Evolutionary conservation across 92 coral and sea anemone genomes (phyloP), one percentile per base, ranked within the genome.

Genomic region (Porites rus): DNA sequence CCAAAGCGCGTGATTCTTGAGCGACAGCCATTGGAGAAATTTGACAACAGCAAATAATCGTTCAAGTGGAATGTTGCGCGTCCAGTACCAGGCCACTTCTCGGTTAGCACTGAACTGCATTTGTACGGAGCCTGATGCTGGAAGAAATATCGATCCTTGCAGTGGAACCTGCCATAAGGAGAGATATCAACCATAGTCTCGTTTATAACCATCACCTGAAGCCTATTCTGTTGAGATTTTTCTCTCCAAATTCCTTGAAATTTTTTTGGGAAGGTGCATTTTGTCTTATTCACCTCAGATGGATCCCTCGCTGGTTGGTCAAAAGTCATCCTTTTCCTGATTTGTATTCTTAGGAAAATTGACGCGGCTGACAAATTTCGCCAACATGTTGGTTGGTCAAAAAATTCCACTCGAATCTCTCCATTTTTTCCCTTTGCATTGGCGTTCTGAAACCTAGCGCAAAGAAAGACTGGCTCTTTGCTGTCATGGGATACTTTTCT

Each of bases 1-100:
- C 98, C 98, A 56, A 94, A 74, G 60, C 98, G 93, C 12, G 94
- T 87, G 5, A 94, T 73, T 65, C 98, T 84, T 43, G 85, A 77
- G 9, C 92, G 86, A 67, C 98, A 94, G 38, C 98, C 98, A 51
- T 94, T 92, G 12, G 82, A 61, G 11, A 92, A 92, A 53, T 79
- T 83, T 46, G 92, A 92, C 6, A 91, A 21, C 12, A 94, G 61
- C 64, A 88, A 68, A 54, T 86, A 94, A 69, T 92, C 95, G 51
- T 92, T 89, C 61, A 67, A 31, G 68, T 61, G 78, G 76, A 94
- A 92, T 21, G 89, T 78, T 11, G 91, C 90, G 4, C 92, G 90
- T 19, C 95, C 88, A 10, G 77, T 65, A 18, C 93, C 93, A 25
- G 88, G 89, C 97, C 97, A 94, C 46, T 72, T 87, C 56, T 87